phyloP scores from a whole-genome alignment of 2,797 vertebrate genomes.

The Syngnathus acus region DNA sequence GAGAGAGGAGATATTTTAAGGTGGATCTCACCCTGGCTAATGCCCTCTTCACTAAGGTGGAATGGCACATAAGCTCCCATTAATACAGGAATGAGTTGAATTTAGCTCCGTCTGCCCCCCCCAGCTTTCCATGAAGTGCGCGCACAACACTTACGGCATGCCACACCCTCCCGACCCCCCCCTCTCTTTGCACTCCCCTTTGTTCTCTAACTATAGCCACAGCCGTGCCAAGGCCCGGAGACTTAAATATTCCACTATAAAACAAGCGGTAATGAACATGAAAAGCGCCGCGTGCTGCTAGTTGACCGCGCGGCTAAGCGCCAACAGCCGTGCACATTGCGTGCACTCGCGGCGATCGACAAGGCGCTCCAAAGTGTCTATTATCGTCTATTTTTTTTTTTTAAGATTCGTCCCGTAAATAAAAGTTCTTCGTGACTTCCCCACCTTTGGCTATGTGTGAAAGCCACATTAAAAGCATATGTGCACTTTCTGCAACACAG shows the following conservation, averaged over 20 bases:
- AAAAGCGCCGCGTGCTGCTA: slow-evolving; percentile 57
- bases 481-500: slow-evolving; percentile 27
- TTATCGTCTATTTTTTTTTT: too few relatives aligned
- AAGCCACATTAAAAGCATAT: slow-evolving; percentile 28
- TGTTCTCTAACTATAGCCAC: slow-evolving; percentile 74
- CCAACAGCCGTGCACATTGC: slow-evolving; percentile 10
- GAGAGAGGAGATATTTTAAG: slow-evolving; percentile 64
- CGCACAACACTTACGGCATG: slow-evolving; percentile 66
- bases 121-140: slow-evolving; percentile 71
- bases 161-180: slow-evolving; percentile 59
- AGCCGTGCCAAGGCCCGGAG: slow-evolving; percentile 61
- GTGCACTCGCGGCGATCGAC: not conserved
- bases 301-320: slow-evolving; percentile 56
- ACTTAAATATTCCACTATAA: slow-evolving; percentile 73
- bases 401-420: too few relatives aligned
- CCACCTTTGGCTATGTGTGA: not conserved
- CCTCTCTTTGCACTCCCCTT: slow-evolving; percentile 54
- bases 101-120: slow-evolving; percentile 71
- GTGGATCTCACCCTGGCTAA: slow-evolving; percentile 63
- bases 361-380: not conserved
- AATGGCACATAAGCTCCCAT: slow-evolving; percentile 73
- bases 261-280: slow-evolving; percentile 72
- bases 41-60: slow-evolving; percentile 67
- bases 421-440: not conserved
- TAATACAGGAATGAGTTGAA: slow-evolving; percentile 78